These are phyloP conservation scores for Hycleus phaleratus DNA, from an alignment of 1,140 invertebrate species.

Conservation along the genomic window DNA sequence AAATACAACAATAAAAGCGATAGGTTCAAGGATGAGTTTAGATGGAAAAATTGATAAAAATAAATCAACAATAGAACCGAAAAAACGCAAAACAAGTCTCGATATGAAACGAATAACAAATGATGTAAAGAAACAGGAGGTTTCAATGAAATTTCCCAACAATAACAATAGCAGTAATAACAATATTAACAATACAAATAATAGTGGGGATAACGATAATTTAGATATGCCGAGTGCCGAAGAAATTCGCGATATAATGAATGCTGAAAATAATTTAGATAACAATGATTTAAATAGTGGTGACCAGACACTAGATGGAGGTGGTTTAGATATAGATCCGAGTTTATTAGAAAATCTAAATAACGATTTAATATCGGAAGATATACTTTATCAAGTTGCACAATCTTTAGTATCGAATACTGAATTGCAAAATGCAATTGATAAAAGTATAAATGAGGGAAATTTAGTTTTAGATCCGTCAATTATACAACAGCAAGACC, in stretches of 20 bases:
- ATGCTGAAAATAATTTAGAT: background rate
- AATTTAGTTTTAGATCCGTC: conserved; percentile 33
- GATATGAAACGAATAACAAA: background rate
- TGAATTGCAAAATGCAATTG: conserved; percentile 59
- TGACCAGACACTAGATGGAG: conserved; percentile 26
- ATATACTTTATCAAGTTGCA: conserved; percentile 59
- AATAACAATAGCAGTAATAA: background rate
- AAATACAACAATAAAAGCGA: conserved; percentile 13
- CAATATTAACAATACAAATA: too few species aligned
- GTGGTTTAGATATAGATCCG: conserved; percentile 39
- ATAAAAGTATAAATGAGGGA: conserved; percentile 51
- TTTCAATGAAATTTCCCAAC: background rate
- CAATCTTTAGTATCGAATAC: conserved; percentile 54
- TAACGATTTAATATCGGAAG: conserved; percentile 54
- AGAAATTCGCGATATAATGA: conserved; percentile 33
- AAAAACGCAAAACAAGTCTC: conserved; percentile 5
- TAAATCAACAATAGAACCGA: conserved; percentile 1
- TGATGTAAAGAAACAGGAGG: conserved; percentile 1
- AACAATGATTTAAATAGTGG: conserved; percentile 4
- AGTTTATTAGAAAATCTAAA: conserved; percentile 43
- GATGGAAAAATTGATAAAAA: conserved; percentile 20
- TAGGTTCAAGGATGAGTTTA: conserved; percentile 14
- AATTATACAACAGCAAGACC: conserved; percentile 12
- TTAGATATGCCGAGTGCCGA: conserved; percentile 3
- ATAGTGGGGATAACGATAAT: background rate